Evolutionary conservation across 2,797 vertebrate genomes (phyloP).

Genomic region (Tragelaphus oryx): DNA sequence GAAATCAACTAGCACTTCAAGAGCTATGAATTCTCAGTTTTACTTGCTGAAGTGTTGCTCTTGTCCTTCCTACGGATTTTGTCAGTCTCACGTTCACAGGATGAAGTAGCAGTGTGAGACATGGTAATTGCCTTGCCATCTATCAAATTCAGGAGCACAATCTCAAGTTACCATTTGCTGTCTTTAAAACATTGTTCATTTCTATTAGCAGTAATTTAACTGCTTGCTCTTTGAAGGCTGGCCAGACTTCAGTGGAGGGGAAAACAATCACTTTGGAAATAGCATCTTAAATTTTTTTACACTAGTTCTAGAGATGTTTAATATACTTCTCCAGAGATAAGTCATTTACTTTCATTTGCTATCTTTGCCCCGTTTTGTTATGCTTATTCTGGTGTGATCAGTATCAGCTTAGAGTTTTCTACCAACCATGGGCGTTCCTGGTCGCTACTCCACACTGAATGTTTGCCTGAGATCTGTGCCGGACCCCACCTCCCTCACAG

Average conservation of each 20-base stretch:
- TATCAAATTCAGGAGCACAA: conserved; percentile 27
- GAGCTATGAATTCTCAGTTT: conserved; percentile 40
- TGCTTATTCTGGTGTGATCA: conserved; percentile 69
- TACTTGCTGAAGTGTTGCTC: conserved; percentile 40
- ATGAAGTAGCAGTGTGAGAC: conserved; percentile 10
- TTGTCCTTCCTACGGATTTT: conserved; percentile 10
- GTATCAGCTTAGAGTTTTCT: conserved; percentile 95
- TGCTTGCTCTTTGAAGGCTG: conserved; percentile 38
- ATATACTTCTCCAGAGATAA: background rate
- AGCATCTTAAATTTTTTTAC: background rate
- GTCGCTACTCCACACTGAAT: conserved; percentile 95
- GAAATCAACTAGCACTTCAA: conserved; percentile 65
- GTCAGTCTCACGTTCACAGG: conserved; percentile 37
- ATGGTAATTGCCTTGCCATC: conserved; percentile 33
- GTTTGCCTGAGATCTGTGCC: conserved; percentile 93
- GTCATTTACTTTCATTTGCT: conserved; percentile 24
- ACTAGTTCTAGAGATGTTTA: background rate
- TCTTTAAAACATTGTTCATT: conserved; percentile 42
- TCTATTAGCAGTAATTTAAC: conserved; percentile 20
- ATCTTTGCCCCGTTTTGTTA: background rate
- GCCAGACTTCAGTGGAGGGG: background rate
- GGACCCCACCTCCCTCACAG: conserved; percentile 96
- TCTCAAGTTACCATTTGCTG: background rate
- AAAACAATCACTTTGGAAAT: conserved; percentile 38
- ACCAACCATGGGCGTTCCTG: conserved; percentile 95